Evolutionary conservation across 2,797 vertebrate species (phyloP).

Genomic region (Dendrocincla tyrannina): DNA sequence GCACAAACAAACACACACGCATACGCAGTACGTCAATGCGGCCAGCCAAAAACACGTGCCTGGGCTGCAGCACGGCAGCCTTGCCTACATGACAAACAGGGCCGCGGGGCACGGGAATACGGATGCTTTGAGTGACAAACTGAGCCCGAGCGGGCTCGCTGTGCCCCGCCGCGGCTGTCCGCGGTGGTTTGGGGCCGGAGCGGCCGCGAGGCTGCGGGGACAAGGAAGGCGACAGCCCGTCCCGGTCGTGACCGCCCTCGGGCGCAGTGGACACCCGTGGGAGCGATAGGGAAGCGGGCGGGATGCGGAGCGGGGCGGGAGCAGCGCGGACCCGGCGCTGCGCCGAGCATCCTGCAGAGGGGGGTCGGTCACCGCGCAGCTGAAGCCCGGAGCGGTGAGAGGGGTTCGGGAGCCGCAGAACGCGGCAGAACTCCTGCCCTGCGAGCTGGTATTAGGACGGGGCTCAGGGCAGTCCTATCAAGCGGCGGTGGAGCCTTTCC

Average conservation of each 20-base stretch:
- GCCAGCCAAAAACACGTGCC: background rate
- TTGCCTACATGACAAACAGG: background rate
- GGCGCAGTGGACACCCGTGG: background rate
- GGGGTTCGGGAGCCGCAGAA: background rate
- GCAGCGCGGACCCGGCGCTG: background rate
- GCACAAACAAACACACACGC: background rate
- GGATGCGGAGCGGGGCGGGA: background rate
- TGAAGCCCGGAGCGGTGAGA: no score
- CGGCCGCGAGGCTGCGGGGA: background rate
- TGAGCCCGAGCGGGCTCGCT: rapidly evolving
- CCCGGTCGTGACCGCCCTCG: background rate
- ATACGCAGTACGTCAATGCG: background rate
- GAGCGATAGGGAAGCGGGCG: background rate
- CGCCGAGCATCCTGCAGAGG: background rate
- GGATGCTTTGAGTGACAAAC: no score
- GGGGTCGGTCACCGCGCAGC: background rate
- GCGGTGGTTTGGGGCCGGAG: background rate
- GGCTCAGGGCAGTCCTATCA: background rate
- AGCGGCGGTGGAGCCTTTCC: background rate
- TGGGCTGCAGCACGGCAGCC: background rate
- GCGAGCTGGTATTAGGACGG: no score
- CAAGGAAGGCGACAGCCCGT: background rate
- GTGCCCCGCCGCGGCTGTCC: background rate
- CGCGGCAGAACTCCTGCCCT: background rate
- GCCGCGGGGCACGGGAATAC: background rate